These are phyloP conservation scores for Andinoacara biseriatus DNA, from an alignment of 2,113 vertebrate genomes.

Conservation along the genomic window DNA sequence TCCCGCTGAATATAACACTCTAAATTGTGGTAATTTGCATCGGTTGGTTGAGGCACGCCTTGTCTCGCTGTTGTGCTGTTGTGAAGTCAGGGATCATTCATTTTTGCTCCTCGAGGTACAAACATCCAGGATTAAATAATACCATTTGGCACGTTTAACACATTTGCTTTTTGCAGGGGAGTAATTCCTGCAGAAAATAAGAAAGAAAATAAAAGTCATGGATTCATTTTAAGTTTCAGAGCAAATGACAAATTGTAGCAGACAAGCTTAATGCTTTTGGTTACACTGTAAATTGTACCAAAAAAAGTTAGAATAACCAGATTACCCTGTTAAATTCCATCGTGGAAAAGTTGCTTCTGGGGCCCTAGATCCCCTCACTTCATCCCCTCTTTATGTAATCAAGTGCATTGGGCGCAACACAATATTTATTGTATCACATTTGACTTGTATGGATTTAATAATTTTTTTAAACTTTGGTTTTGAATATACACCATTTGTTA, in stretches of 20 bases:
- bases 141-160: slow-evolving; percentile 65
- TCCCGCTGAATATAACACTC: slow-evolving; percentile 97
- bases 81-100: slow-evolving; percentile 89
- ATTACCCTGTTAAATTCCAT: slow-evolving; percentile 1
- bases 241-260: not conserved
- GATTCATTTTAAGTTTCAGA: slow-evolving; percentile 24
- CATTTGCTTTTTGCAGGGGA: slow-evolving; percentile 37
- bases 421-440: not conserved
- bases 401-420: not conserved
- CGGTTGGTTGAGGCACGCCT: slow-evolving; percentile 89
- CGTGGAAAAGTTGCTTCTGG: not conserved
- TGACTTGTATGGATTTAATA: not conserved
- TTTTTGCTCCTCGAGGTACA: slow-evolving; percentile 72
- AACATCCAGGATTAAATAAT: slow-evolving; percentile 74
- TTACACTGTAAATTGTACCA: not conserved
- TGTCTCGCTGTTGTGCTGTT: slow-evolving; percentile 89
- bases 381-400: not conserved
- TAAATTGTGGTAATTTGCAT: slow-evolving; percentile 99
- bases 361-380: not conserved
- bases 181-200: slow-evolving; percentile 16
- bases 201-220: not conserved
- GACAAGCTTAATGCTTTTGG: not conserved
- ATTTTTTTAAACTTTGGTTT: not conserved
- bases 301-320: not conserved
- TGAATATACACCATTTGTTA: not conserved